phyloP scores from a whole-genome alignment of 2,888 invertebrate genomes.

The Leptinotarsa rubiginosa region DNA sequence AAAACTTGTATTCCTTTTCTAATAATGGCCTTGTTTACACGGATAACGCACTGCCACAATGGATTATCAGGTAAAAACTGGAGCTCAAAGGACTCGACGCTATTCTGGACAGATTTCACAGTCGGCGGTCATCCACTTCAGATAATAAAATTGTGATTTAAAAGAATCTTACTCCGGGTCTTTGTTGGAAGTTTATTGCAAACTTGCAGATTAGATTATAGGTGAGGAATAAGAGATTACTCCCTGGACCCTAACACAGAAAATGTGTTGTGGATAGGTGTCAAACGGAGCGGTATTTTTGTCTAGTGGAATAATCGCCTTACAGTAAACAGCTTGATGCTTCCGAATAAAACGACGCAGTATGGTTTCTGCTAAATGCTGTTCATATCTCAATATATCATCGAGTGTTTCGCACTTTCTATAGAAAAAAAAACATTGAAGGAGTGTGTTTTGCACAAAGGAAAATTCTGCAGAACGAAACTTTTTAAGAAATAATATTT shows the following conservation, averaged over 20 bases:
- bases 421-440: neutral
- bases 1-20: constrained; percentile 35
- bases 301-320: constrained; percentile 6
- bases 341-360: neutral
- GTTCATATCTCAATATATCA: neutral
- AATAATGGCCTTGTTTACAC: constrained; percentile 46
- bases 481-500: no score
- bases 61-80: constrained; percentile 48
- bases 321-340: neutral
- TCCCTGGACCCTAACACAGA: neutral
- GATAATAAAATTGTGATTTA: constrained; percentile 44
- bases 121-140: constrained; percentile 49
- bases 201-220: constrained; percentile 30
- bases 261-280: constrained; percentile 7
- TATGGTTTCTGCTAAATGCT: neutral
- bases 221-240: constrained; percentile 17
- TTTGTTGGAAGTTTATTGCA: constrained; percentile 28
- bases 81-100: constrained; percentile 41
- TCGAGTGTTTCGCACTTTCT: neutral
- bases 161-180: constrained; percentile 9
- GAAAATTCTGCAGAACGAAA: neutral
- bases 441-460: neutral
- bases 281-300: neutral
- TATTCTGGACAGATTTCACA: constrained; percentile 49
- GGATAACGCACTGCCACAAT: constrained; percentile 48